Evolutionary conservation across 2,888 invertebrate species (phyloP).

Genomic region (Odontocolon sp.): DNA sequence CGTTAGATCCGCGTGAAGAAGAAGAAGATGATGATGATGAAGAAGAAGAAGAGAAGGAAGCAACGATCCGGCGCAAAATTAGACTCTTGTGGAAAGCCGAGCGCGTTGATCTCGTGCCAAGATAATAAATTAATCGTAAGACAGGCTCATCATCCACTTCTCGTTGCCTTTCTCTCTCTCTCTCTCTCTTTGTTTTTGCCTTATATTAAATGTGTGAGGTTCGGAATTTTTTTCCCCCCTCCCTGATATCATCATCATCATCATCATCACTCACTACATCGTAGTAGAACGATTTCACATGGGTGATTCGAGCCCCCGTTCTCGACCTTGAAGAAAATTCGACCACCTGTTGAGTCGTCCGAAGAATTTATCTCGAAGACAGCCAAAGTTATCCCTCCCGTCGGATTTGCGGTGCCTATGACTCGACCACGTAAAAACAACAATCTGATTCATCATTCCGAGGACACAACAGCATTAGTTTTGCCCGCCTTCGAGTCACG

Average conservation of each 20-base stretch:
- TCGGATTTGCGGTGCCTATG: conserved; percentile 37
- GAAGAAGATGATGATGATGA: not conserved
- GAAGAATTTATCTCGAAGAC: conserved; percentile 41
- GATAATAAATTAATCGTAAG: conserved; percentile 35
- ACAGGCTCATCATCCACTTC: conserved; percentile 17
- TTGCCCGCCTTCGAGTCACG: not conserved
- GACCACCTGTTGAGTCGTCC: conserved; percentile 52
- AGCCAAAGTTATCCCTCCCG: conserved; percentile 35
- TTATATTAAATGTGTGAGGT: conserved; percentile 10
- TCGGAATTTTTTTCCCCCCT: conserved; percentile 3
- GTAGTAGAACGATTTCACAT: conserved; percentile 3
- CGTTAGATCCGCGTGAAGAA: conserved; percentile 37
- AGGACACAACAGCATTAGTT: conserved; percentile 8
- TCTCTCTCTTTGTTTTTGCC: conserved; percentile 12
- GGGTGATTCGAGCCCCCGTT: conserved; percentile 13
- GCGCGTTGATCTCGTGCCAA: conserved; percentile 41
- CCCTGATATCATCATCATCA: not conserved
- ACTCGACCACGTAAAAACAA: conserved; percentile 59
- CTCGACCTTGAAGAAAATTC: conserved; percentile 55
- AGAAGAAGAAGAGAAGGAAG: conserved; percentile 10
- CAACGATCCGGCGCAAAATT: conserved; percentile 44
- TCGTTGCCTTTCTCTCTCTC: conserved; percentile 1
- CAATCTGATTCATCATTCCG: conserved; percentile 58
- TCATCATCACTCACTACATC: not conserved
- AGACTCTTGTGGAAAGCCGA: conserved; percentile 31